Evolutionary conservation across 2,797 vertebrate species (phyloP), one percentile per base, ranked within the genome.

Genomic region (Sciurus vulgaris): DNA sequence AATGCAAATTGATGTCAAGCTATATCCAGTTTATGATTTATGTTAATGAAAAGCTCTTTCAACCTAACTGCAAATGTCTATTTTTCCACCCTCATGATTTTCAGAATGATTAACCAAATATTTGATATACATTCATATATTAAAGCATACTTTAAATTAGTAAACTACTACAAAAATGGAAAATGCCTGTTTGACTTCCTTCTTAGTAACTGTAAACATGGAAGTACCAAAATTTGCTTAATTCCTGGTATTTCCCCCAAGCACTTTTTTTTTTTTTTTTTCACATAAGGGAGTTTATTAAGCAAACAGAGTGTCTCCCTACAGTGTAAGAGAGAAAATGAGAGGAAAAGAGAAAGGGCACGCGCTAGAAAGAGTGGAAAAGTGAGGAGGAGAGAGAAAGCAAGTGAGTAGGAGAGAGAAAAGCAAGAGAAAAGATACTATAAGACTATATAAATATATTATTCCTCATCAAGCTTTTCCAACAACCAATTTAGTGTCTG

Each of bases 1-100:
- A 92, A 74, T 91, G 83, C n/a, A 93, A 95, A 82, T 81, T 94
- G 88, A 87, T 84, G 61, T 84, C 69, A 93, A 86, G 20, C 41
- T 92, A 73, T 59, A 69, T 30, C 63, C 12, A 95, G 15, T 69
- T 93, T 81, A 73, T 76, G 3, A 70, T 61, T 88, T 94, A 70
- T 67, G 28, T 41, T 79, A 83, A 35, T 67, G 35, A 91, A 95
- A 77, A 96, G 20, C 14, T 83, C 78, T 83, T 97, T 79, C 7
- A 49, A 82, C 35, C 33, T 85, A 86, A 89, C 74, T 95, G 17
- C 13, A 94, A 96, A 84, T 76, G 26, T 24, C 47, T 81, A 67
- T n/a, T 92, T 93, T 91, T 54, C 74, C 85, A 33, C 11, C 54
- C 76, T 78, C 72, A 59, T 86, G 54, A 81, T 87, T 92, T 91